Evolutionary conservation across 2,888 invertebrate species (phyloP), one percentile per base, ranked within the genome.

Genomic region (Hololepta plana): DNA sequence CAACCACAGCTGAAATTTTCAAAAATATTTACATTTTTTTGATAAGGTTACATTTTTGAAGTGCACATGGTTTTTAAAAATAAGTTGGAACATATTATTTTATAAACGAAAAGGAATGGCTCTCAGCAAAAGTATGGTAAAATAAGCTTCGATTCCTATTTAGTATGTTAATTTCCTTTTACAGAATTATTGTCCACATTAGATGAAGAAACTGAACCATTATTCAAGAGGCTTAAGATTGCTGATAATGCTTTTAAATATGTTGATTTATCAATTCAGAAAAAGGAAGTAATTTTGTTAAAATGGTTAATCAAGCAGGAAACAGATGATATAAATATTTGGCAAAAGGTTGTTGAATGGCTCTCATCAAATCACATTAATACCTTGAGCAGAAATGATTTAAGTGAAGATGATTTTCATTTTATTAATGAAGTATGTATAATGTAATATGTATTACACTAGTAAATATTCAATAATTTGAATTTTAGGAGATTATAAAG

Each of bases 201-300:
- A n/a, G 20, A 20, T 4, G 20, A 20, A 9, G 20, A 20, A 9
- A 10, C 9, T 20, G 10, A 20, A 4, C 20, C 20, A 3, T 20
- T 20, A 9, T 4, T 20, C 20, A 20, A 20, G 5, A 20, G 20
- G 20, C 20, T 20, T 9, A 45, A 43, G 41, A 34, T 48, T 17
- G 50, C 46, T 7, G 38, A 46, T 25, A 43, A 42, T 35, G 45
- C 43, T 2, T 49, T 47, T 30, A 43, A 40, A 28, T 30, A 25
- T n/a, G 3, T 12, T 3, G 25, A 24, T 20, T 12, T 33, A 4
- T 11, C 21, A 4, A 29, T 33, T 9, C 9, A 12, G 4, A 15
- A 30, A 13, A 13, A 26, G 9, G 31, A 35, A 16, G 16, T 33
- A 5, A 14, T 27, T 12, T 28, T 33, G 12, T 12, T 33, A 15